A percentile compares a stretch with the other conserved stretches of the same genome.
Conservation (phyloP, 1,140 invertebrate species). For the Sycobia sp. region DNA sequence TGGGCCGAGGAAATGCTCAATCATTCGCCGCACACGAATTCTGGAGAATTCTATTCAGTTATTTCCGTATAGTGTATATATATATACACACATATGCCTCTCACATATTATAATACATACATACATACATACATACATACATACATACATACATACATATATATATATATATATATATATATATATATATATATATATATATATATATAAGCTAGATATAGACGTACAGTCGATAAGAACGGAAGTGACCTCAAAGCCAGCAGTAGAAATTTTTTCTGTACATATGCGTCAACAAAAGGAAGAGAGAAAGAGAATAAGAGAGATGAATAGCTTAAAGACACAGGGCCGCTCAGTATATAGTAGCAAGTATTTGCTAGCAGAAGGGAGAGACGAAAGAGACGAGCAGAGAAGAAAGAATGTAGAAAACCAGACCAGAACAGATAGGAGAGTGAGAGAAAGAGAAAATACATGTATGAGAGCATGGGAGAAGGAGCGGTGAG, state of each 20-base stretch:
- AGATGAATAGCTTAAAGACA: slow-evolving; percentile 6
- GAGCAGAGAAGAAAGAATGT: slow-evolving; percentile 8
- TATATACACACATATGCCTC: too few relatives aligned
- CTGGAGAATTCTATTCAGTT: too few relatives aligned
- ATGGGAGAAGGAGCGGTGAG: slow-evolving; percentile 1
- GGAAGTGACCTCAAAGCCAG: slow-evolving; percentile 4
- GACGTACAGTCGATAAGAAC: slow-evolving; percentile 12
- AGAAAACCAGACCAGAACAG: slow-evolving; percentile 21
- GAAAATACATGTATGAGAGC: neutral
- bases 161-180: too few relatives aligned
- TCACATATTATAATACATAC: too few relatives aligned
- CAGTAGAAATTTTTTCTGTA: neutral
- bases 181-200: too few relatives aligned
- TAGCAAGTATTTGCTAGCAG: too few relatives aligned
- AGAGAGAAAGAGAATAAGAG: neutral
- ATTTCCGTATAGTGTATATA: too few relatives aligned
- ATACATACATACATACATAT: too few relatives aligned
- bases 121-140: too few relatives aligned
- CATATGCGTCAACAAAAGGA: neutral
- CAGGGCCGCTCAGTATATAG: neutral
- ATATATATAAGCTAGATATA: too few relatives aligned
- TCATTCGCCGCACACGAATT: too few relatives aligned
- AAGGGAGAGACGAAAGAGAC: neutral
- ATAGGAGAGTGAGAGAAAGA: slow-evolving; percentile 1
- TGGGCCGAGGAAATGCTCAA: too few relatives aligned